Evolutionary conservation across 2,113 vertebrate genomes (phyloP), one percentile per base, ranked within the genome.

Genomic region (Ctenodactylus gundi): DNA sequence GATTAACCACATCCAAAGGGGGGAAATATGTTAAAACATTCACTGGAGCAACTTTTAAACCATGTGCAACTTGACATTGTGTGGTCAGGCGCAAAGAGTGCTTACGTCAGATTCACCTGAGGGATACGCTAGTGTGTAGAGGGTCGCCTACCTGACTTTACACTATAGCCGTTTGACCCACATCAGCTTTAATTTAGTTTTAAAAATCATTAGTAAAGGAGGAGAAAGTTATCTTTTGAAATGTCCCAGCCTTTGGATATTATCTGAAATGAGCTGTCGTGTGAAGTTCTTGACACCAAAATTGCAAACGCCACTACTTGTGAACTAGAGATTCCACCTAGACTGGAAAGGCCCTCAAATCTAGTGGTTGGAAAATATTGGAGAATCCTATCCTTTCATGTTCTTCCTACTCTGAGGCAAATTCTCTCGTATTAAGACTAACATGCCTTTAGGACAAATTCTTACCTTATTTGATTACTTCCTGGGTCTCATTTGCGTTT

Each of bases 401-500:
- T 9, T 81, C 83, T 62, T 51, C 0, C 2, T 44, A 0, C 0
- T 93, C 93, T 68, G 44, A 81, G 78, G 65, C 89, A 92, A 49
- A 14, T 49, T 96, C 70, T 89, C 1, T 15, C 46, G 34, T 85
- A 90, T 89, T 80, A 86, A 91, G 55, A 96, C 87, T 95, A 96
- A 90, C 36, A 17, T 67, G 15, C 58, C 41, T 76, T 87, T 70
- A 91, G 53, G 51, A 49, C 65, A 85, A 92, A 46, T 81, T 93
- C 81, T 91, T 90, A 86, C n/a, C 5, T 4, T 0, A 7, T 36
- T 73, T 46, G 18, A 73, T 39, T 96, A 0, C 3, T 90, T 94
- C 93, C 90, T 60, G 0, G n/a, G 75, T 98, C 94, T 98, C 85
- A 88, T 89, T 97, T 94, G 86, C 77, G 90, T 94, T 96, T 96